These are phyloP conservation scores for Globicephala melas DNA, from an alignment of 2,113 vertebrate species.

Conservation along the genomic window DNA sequence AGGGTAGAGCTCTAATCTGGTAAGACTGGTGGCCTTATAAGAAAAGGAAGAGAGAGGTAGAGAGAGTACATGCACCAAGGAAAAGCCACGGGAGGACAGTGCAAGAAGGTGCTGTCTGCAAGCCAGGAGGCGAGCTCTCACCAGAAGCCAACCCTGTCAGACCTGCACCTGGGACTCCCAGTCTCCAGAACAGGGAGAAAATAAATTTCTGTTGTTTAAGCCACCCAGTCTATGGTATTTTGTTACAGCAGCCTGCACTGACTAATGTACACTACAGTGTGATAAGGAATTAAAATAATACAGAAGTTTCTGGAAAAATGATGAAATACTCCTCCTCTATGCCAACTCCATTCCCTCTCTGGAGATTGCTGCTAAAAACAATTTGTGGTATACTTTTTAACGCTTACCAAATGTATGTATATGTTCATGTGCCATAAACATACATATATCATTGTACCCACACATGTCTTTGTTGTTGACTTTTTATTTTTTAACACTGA, in stretches of 20 bases:
- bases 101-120: not conserved
- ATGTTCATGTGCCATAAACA: not conserved
- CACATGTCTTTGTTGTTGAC: not conserved
- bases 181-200: not conserved
- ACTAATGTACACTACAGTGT: not conserved
- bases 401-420: not conserved
- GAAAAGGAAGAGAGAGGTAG: not conserved
- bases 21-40: not conserved
- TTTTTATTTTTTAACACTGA: not conserved
- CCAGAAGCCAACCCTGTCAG: not conserved
- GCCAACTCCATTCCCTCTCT: not conserved
- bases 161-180: too few relatives aligned
- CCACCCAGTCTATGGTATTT: not conserved
- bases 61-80: accelerated
- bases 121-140: not conserved
- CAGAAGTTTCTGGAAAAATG: not conserved
- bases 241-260: not conserved
- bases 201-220: not conserved
- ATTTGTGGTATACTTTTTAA: not conserved
- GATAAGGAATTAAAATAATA: not conserved
- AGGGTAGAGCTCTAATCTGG: not conserved
- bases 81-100: not conserved
- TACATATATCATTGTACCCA: not conserved
- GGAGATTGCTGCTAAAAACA: not conserved
- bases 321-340: not conserved